Evolutionary conservation across 2,797 vertebrate genomes (phyloP), one percentile per base, ranked within the genome.

Genomic region (Mormyrops boulengeri): DNA sequence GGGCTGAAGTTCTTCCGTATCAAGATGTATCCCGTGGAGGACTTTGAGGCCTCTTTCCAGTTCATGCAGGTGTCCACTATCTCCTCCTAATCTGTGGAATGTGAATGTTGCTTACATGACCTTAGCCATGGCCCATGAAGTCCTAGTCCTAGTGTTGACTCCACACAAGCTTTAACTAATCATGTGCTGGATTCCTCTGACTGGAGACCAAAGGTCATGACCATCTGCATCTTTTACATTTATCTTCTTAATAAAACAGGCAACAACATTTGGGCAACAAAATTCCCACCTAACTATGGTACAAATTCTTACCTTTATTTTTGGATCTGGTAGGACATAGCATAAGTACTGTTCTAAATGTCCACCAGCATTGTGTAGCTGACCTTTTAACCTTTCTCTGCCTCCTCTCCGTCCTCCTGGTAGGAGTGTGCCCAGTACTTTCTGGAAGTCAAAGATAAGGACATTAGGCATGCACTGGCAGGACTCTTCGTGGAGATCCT

Each of bases 1-100:
- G 99, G 99, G 60, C 97, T 99, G 95, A 99, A 99, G 94, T 99
- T 99, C 94, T 99, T 99, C 92, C 97, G 99, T 89, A 98, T 99
- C 92, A 99, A 99, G 95, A 99, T 99, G 99, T 99, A 99, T 94
- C 99, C 99, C 0, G 99, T 99, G 94, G 99, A 99, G 92, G 99
- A 99, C 95, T 99, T 99, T 60, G 99, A 99, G 94, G 98, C 98
- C 34, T 99, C 98, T 90, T 98, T 99, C 94, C 98, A 98, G 96
- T 99, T 99, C 93, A 99, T 99, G 98, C 99, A 99, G 98, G 99
- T 99, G 95, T 85, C 19, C 8, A 52, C 26, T 62, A 17, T 30
- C 22, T 34, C 17, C 49, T 55, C 22, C 85, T 38, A 53, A 57
- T 52, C 85, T 2, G 47, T 60, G 14, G 3, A 53, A 17, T 26